Evolutionary conservation across 2,888 invertebrate genomes (phyloP).

Genomic region (Cantharis flavilabris): DNA sequence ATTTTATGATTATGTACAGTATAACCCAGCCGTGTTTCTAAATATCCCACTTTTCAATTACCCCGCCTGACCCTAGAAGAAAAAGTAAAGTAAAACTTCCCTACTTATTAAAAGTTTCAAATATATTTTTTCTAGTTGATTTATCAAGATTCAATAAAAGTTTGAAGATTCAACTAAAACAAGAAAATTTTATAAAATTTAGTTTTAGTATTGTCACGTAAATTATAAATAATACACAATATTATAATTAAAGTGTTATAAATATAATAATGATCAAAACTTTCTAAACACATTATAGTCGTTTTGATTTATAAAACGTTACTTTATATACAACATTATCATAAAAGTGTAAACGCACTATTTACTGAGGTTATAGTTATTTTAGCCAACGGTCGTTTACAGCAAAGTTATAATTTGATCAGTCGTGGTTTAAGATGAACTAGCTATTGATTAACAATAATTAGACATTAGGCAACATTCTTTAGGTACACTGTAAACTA

Average conservation of each 20-base stretch:
- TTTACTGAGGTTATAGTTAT: conserved; percentile 55
- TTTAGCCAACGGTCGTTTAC: conserved; percentile 53
- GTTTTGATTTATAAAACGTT: conserved; percentile 20
- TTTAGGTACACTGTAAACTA: conserved; percentile 43
- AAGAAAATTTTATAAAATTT: too few species aligned
- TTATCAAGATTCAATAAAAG: background rate
- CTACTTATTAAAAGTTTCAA: background rate
- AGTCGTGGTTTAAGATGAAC: conserved; percentile 55
- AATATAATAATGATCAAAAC: conserved; percentile 26
- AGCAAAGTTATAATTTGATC: conserved; percentile 57
- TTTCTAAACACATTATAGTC: conserved; percentile 28
- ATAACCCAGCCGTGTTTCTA: too few species aligned
- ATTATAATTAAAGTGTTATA: background rate
- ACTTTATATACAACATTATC: conserved; percentile 48
- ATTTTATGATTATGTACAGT: too few species aligned
- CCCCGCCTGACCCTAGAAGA: too few species aligned
- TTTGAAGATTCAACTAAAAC: background rate
- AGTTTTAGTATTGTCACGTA: background rate
- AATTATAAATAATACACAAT: background rate
- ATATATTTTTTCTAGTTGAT: background rate
- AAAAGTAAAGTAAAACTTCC: too few species aligned
- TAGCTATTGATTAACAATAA: conserved; percentile 54
- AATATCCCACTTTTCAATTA: too few species aligned
- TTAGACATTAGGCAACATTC: conserved; percentile 50
- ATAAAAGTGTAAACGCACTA: conserved; percentile 55